Percentiles rank a stretch among this genome's conserved stretches.
These are phyloP conservation scores for Drosophila melanosoma DNA, from an alignment of 2,888 invertebrate species.

Conservation along the genomic window DNA sequence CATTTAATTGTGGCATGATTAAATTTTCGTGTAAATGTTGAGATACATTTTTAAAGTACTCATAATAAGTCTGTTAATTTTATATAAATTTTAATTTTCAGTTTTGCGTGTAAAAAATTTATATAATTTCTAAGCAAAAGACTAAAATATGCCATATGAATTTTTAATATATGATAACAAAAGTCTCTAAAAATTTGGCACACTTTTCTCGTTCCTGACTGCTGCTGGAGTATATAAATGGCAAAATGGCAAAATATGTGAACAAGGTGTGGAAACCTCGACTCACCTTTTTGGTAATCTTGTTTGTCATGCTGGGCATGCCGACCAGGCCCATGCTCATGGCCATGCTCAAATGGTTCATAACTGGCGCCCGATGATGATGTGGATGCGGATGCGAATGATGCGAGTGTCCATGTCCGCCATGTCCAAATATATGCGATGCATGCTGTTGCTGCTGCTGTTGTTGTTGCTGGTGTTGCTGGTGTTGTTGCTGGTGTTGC, in stretches of 20 bases:
- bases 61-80: not conserved
- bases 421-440: conserved; percentile 53
- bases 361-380: conserved; percentile 78
- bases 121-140: not conserved
- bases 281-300: conserved; percentile 83
- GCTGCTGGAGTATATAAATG: not conserved
- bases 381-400: conserved; percentile 48
- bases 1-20: not conserved
- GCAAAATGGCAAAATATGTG: conserved; percentile 1
- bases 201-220: not conserved
- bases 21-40: not conserved
- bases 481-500: conserved; percentile 56
- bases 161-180: not conserved
- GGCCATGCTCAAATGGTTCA: conserved; percentile 84
- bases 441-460: conserved; percentile 66
- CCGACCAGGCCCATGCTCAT: conserved; percentile 83
- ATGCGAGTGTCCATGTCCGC: conserved; percentile 61
- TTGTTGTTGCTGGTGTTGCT: conserved; percentile 61
- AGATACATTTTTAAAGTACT: not conserved
- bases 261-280: not conserved
- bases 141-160: not conserved
- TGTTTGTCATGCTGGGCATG: conserved; percentile 79
- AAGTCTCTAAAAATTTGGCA: not conserved
- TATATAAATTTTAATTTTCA: not conserved
- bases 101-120: not conserved